phyloP scores from a whole-genome alignment of 1,140 invertebrate species.

The Nomia melanderi region DNA sequence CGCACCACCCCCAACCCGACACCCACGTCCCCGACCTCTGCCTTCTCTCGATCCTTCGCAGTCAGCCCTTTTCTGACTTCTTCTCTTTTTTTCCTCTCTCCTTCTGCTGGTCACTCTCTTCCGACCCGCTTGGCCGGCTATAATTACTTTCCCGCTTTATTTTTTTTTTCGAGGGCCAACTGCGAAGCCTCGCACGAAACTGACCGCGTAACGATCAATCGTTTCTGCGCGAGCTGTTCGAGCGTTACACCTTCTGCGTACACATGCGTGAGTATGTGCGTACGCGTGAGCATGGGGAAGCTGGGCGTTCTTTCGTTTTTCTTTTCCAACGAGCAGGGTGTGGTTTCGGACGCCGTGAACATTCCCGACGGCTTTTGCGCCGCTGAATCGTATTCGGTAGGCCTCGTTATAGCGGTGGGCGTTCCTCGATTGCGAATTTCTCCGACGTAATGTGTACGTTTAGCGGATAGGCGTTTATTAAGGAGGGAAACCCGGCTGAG shows the following conservation, averaged over 20 bases:
- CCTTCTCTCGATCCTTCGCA: constrained; percentile 12
- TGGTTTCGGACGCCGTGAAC: background rate
- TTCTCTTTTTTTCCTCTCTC: background rate
- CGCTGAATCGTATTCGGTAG: constrained; percentile 6
- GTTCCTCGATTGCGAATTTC: background rate
- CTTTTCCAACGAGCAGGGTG: background rate
- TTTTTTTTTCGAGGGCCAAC: constrained; percentile 26
- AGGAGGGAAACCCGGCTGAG: too few relatives aligned
- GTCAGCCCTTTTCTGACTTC: constrained; percentile 7
- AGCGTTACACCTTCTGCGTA: constrained; percentile 5
- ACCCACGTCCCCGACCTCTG: constrained; percentile 37
- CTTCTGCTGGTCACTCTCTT: background rate
- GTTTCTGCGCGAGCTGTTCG: constrained; percentile 19
- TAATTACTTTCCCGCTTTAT: constrained; percentile 63
- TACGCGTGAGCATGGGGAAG: background rate
- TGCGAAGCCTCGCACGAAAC: constrained; percentile 16
- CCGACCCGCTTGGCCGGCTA: background rate
- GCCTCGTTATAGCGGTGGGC: constrained; percentile 2
- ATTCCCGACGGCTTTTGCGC: background rate
- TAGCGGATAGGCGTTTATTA: constrained; percentile 7
- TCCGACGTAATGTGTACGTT: background rate
- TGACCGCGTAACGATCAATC: constrained; percentile 36
- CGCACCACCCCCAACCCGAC: constrained; percentile 20
- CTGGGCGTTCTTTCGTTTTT: background rate
- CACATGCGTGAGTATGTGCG: too few relatives aligned